Evolutionary conservation across 2,888 invertebrate genomes (phyloP), one percentile per base, ranked within the genome.

Genomic region (Sarcophaga caerulescens): DNA sequence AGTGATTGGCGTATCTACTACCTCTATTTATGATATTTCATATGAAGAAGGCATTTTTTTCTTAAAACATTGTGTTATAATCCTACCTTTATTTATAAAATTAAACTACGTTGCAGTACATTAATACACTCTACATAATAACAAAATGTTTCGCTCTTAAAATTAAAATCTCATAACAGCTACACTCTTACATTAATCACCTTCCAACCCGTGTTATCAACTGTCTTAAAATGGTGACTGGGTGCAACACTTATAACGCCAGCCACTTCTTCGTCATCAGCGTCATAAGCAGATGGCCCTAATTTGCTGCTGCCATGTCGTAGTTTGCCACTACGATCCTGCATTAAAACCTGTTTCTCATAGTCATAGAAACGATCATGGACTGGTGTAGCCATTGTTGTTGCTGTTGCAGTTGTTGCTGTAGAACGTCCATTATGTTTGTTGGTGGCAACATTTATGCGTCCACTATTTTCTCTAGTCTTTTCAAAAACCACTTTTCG

Each of bases 311-410:
- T 83, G 17, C 57, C 59, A 4, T 60, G 23, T 12, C 88, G 84
- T 80, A 90, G 74, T n/a, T 91, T 90, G 10, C 89, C 89, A 44
- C 85, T 89, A 1, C 89, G 87, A 47, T 91, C 90, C 25, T 89
- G 89, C 63, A 88, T 45, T 23, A 89, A 78, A 3, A 89, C 63
- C 70, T 92, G 90, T 21, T 91, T 91, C 12, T 93, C 93, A 84
- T 89, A 93, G 25, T 93, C 91, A 80, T 93, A 93, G 85, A 93
- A 93, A 10, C 89, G 89, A 90, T 93, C 93, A 0, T 88, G 44
- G 4, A 84, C 47, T 0, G 88, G 71, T 4, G 89, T 87, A 4
- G 88, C 68, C 52, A 81, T 23, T 3, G 44, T 45, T 11, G 88
- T 47, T 4, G 89, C 17, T 52, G 52, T 17, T 4, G 52, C 17